phyloP scores from a whole-genome alignment of 2,888 invertebrate species.

The Cyclophora albipunctata region DNA sequence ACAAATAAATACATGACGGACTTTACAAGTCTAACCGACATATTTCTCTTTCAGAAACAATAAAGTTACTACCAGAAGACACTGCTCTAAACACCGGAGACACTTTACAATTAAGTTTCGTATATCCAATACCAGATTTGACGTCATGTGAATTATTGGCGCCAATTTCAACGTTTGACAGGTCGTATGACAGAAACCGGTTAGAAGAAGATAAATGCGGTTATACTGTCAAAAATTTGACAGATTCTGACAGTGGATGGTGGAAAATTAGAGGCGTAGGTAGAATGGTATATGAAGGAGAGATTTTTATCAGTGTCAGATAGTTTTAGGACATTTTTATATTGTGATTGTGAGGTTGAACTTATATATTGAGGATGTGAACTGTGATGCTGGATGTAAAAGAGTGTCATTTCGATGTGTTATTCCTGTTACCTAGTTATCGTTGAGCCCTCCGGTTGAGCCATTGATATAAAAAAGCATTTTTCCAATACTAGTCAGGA shows the following conservation, averaged over 20 bases:
- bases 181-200: slow-evolving; percentile 33
- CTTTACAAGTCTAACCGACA: too few relatives aligned
- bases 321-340: neutral
- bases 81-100: slow-evolving; percentile 28
- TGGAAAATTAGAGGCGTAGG: slow-evolving; percentile 55
- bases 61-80: slow-evolving; percentile 21
- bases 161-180: slow-evolving; percentile 41
- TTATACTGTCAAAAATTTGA: slow-evolving; percentile 42
- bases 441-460: too few relatives aligned
- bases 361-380: too few relatives aligned
- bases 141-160: slow-evolving; percentile 44
- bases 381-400: too few relatives aligned
- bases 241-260: slow-evolving; percentile 34
- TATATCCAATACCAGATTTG: slow-evolving; percentile 36
- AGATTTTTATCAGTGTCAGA: neutral
- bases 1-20: too few relatives aligned
- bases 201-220: slow-evolving; percentile 34
- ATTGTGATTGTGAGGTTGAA: too few relatives aligned
- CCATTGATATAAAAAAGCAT: too few relatives aligned
- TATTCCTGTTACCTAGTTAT: too few relatives aligned
- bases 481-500: too few relatives aligned
- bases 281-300: slow-evolving; percentile 35
- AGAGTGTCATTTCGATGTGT: too few relatives aligned
- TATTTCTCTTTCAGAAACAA: slow-evolving; percentile 35
- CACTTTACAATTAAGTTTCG: slow-evolving; percentile 38